phyloP scores from a whole-genome alignment of 2,797 vertebrate genomes.

The Amphiprion clarkii region DNA sequence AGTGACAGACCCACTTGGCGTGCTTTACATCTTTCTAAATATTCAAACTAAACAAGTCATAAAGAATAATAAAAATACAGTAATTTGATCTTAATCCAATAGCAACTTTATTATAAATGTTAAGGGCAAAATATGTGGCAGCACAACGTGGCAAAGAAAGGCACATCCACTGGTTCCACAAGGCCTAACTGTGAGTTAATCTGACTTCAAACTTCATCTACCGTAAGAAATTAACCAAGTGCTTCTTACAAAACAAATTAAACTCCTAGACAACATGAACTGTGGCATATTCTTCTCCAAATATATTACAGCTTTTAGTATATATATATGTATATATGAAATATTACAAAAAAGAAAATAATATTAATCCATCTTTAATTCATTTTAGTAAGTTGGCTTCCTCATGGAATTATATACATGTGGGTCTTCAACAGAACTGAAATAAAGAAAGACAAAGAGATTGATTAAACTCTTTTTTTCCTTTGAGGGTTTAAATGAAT shows the following conservation, averaged over 20 bases:
- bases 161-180: conserved; percentile 46
- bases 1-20: too few species aligned
- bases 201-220: conserved; percentile 30
- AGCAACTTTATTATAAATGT: conserved; percentile 74
- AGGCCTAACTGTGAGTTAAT: conserved; percentile 35
- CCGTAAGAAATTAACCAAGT: conserved; percentile 36
- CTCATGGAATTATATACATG: conserved; percentile 29
- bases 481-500: not conserved
- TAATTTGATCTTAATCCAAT: conserved; percentile 31
- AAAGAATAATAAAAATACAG: not conserved
- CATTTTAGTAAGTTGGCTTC: conserved; percentile 39
- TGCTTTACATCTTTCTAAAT: too few species aligned
- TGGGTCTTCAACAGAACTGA: conserved; percentile 90
- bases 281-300: conserved; percentile 51
- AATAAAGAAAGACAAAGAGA: conserved; percentile 22
- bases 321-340: conserved; percentile 49
- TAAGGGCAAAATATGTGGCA: conserved; percentile 61
- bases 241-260: conserved; percentile 55
- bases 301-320: conserved; percentile 74
- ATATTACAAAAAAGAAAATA: conserved; percentile 51
- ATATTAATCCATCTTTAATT: conserved; percentile 54
- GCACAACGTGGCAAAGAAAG: conserved; percentile 71
- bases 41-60: not conserved
- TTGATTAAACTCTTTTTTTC: not conserved
- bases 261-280: conserved; percentile 59